Conservation (phyloP, 2,797 vertebrate genomes). For the Artibeus jamaicensis region DNA sequence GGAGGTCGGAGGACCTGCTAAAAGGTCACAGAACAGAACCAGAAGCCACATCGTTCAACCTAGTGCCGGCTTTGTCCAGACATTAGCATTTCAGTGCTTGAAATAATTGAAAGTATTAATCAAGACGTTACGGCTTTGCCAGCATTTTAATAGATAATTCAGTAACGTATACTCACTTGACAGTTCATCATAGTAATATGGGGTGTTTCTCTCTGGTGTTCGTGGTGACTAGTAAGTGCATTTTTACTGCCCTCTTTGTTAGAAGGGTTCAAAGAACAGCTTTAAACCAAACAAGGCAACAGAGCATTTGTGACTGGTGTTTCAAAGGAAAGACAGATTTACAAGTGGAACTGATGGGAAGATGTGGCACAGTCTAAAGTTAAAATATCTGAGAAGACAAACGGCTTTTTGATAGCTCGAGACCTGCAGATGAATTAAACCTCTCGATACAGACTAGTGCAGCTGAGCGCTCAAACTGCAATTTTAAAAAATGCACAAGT, state of each 20-base stretch:
- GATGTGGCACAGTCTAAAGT: constrained; percentile 1
- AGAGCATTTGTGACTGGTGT: background rate
- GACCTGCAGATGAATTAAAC: constrained; percentile 67
- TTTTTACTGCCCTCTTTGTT: constrained; percentile 28
- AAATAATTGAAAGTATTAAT: constrained; percentile 40
- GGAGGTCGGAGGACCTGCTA: background rate
- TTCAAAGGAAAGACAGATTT: constrained; percentile 38
- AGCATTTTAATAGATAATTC: constrained; percentile 37
- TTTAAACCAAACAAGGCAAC: background rate
- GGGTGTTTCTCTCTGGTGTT: constrained; percentile 24
- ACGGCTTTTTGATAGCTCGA: constrained; percentile 66
- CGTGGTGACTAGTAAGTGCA: background rate
- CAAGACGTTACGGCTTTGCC: background rate
- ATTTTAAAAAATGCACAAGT: constrained; percentile 73
- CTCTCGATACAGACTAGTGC: constrained; percentile 42
- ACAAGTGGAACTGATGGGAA: constrained; percentile 37
- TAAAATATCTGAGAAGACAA: constrained; percentile 65
- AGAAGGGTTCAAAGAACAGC: constrained; percentile 16
- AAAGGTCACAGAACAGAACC: background rate
- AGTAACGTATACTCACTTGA: background rate
- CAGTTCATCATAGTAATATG: background rate
- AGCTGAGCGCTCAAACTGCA: constrained; percentile 74
- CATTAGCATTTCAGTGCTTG: background rate
- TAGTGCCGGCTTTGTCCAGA: background rate
- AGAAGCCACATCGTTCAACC: background rate